Evolutionary conservation across 1,140 invertebrate genomes (phyloP).

Genomic region (Drosophila dunni): DNA sequence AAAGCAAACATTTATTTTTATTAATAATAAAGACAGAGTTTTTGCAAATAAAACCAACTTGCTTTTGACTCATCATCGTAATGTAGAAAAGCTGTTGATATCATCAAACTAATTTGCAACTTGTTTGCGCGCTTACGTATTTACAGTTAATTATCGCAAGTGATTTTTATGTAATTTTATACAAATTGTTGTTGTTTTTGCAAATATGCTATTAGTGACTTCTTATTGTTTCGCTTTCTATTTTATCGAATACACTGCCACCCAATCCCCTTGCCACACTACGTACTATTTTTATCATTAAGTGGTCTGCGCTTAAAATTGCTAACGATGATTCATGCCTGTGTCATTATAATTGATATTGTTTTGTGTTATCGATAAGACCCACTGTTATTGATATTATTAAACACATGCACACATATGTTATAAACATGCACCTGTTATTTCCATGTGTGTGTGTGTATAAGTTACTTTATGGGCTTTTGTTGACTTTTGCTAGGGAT

Average conservation of each 20-base stretch:
- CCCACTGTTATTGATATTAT: constrained; percentile 8
- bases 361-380: constrained; percentile 39
- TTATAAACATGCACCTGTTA: not conserved
- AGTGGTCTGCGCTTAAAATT: constrained; percentile 2
- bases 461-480: constrained; percentile 3
- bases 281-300: not conserved
- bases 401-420: too few relatives aligned
- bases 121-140: not conserved
- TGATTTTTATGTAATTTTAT: constrained; percentile 24
- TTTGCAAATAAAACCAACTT: not conserved
- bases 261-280: not conserved
- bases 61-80: constrained; percentile 11
- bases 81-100: constrained; percentile 9
- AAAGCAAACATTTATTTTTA: not conserved
- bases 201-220: too few relatives aligned
- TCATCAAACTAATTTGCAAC: constrained; percentile 19
- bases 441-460: not conserved
- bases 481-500: constrained; percentile 35
- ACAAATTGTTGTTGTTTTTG: not conserved
- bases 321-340: constrained; percentile 34
- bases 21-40: not conserved
- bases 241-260: constrained; percentile 12
- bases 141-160: constrained; percentile 30
- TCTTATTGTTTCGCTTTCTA: not conserved
- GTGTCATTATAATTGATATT: constrained; percentile 48